A percentile compares a stretch with the other conserved stretches of the same genome.
These are phyloP conservation scores for Melinopterus prodromus DNA, from an alignment of 2,888 invertebrate species.

Conservation along the genomic window DNA sequence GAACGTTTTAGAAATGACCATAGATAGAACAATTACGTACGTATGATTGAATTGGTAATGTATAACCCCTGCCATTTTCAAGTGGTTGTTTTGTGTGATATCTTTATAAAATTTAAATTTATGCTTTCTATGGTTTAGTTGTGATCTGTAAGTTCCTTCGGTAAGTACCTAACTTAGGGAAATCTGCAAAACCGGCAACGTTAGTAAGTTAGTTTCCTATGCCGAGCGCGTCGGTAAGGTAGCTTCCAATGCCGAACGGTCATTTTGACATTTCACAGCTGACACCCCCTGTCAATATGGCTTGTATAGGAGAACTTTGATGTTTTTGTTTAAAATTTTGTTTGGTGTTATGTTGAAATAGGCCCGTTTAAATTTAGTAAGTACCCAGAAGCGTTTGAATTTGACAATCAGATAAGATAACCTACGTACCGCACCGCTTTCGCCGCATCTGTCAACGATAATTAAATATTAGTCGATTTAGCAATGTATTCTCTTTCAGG, in stretches of 20 bases:
- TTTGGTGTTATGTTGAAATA: conserved; percentile 38
- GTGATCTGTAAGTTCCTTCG: no score
- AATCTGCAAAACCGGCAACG: no score
- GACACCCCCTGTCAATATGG: conserved; percentile 39
- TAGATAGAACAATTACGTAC: no score
- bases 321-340: conserved; percentile 35
- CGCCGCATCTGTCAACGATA: background rate
- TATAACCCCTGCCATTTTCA: no score
- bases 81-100: no score
- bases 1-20: no score
- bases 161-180: no score
- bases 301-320: conserved; percentile 34
- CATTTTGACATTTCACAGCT: conserved; percentile 38
- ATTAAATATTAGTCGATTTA: background rate
- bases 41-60: no score
- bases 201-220: background rate
- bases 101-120: no score
- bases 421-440: background rate
- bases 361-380: conserved; percentile 34
- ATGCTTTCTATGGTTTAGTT: no score
- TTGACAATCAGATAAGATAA: conserved; percentile 6
- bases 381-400: conserved; percentile 17
- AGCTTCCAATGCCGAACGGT: background rate
- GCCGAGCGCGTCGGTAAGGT: background rate
- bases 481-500: conserved; percentile 6